Evolutionary conservation across 1,140 invertebrate species (phyloP).

Genomic region (Chionoecetes opilio): DNA sequence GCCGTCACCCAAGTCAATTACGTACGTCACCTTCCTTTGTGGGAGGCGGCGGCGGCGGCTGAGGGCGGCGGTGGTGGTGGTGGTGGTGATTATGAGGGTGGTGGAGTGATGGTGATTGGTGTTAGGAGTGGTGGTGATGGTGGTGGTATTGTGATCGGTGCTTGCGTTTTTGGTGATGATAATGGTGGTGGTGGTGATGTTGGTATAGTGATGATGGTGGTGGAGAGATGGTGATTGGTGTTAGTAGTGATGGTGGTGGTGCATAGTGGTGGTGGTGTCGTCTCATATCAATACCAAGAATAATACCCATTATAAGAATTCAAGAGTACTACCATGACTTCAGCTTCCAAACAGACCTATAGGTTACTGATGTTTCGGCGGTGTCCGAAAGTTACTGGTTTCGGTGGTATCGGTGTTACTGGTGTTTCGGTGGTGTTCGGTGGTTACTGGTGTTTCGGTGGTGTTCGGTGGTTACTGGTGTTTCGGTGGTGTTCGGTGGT

Average conservation of each 20-base stretch:
- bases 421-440: not conserved
- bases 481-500: too few relatives aligned
- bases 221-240: slow-evolving; percentile 3
- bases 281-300: too few relatives aligned
- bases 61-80: not conserved
- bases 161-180: not conserved
- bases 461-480: too few relatives aligned
- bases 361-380: too few relatives aligned
- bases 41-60: slow-evolving; percentile 1
- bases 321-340: too few relatives aligned
- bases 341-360: too few relatives aligned
- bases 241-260: not conserved
- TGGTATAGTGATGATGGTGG: slow-evolving; percentile 10
- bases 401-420: not conserved
- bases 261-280: slow-evolving; percentile 23
- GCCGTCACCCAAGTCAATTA: slow-evolving; percentile 64
- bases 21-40: slow-evolving; percentile 62
- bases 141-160: not conserved
- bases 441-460: not conserved
- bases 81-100: not conserved
- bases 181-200: slow-evolving; percentile 5
- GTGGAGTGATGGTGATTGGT: not conserved
- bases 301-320: too few relatives aligned
- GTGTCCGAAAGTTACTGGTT: too few relatives aligned
- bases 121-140: not conserved